Evolutionary conservation across 2,113 vertebrate genomes (phyloP).

Genomic region (Syngnathus typhle): DNA sequence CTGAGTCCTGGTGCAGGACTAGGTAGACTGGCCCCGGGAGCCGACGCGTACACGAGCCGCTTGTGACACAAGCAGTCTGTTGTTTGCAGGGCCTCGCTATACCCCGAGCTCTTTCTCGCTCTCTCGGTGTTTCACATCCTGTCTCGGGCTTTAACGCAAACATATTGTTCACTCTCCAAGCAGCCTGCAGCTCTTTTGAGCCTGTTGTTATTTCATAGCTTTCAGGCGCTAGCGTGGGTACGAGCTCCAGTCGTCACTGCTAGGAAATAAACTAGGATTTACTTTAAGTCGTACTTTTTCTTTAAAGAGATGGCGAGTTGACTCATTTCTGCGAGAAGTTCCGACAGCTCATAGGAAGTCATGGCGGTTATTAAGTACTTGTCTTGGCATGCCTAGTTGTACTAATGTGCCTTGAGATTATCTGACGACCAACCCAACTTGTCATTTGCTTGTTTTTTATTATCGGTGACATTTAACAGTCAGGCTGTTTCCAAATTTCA

Average conservation of each 20-base stretch:
- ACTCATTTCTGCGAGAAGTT: too few relatives aligned
- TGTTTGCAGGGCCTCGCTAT: slow-evolving; percentile 53
- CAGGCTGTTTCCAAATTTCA: not conserved
- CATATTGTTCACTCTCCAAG: slow-evolving; percentile 62
- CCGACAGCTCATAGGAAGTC: too few relatives aligned
- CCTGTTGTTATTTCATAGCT: slow-evolving; percentile 11
- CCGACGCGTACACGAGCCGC: slow-evolving; percentile 36
- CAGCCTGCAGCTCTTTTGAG: slow-evolving; percentile 47
- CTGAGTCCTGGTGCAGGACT: slow-evolving; percentile 54
- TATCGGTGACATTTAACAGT: not conserved
- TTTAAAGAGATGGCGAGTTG: too few relatives aligned
- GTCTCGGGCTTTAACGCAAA: slow-evolving; percentile 57
- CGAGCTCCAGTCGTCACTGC: not conserved
- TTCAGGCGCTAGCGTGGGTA: slow-evolving; percentile 18
- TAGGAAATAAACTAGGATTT: not conserved
- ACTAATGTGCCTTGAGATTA: too few relatives aligned
- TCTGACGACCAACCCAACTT: too few relatives aligned
- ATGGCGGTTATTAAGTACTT: too few relatives aligned
- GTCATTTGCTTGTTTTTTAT: not conserved
- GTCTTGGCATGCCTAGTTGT: too few relatives aligned
- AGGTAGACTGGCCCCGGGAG: slow-evolving; percentile 64
- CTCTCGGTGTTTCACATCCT: slow-evolving; percentile 51
- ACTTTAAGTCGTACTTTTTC: too few relatives aligned
- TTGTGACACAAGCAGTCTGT: slow-evolving; percentile 70
- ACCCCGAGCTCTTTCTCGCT: slow-evolving; percentile 44